Evolutionary conservation across 1,140 invertebrate species (phyloP).

Genomic region (Protaetia brevitarsis): DNA sequence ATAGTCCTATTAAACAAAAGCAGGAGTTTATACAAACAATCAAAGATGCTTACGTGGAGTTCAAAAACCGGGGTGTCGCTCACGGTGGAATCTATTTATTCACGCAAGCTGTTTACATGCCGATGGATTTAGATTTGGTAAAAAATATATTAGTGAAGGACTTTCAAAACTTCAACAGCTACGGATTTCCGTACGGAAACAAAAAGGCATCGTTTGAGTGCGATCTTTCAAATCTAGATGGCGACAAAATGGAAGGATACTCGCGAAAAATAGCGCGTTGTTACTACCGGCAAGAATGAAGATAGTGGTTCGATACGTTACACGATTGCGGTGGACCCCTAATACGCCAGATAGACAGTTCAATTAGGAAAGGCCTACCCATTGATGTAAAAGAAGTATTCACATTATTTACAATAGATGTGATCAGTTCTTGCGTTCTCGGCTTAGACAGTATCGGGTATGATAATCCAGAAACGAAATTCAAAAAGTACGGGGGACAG

Average conservation of each 20-base stretch:
- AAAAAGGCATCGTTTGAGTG: slow-evolving; percentile 49
- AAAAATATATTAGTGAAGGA: slow-evolving; percentile 54
- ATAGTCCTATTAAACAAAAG: slow-evolving; percentile 27
- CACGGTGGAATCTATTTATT: not conserved
- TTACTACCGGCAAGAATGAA: slow-evolving; percentile 53
- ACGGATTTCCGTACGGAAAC: slow-evolving; percentile 44
- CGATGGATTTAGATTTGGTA: slow-evolving; percentile 50
- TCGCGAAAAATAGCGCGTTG: slow-evolving; percentile 47
- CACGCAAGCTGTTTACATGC: not conserved
- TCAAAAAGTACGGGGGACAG: too few species aligned
- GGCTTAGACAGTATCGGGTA: too few species aligned
- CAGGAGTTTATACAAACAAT: not conserved
- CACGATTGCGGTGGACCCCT: not conserved
- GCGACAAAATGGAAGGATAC: slow-evolving; percentile 50
- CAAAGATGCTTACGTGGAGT: not conserved
- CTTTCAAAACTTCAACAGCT: slow-evolving; percentile 50
- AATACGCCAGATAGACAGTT: not conserved
- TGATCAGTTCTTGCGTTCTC: too few species aligned
- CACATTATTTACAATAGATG: too few species aligned
- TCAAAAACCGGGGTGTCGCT: not conserved
- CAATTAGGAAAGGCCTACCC: too few species aligned
- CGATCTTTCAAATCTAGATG: slow-evolving; percentile 49
- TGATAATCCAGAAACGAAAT: too few species aligned
- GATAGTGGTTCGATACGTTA: slow-evolving; percentile 43
- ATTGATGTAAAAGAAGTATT: not conserved